phyloP scores from a whole-genome alignment of 2,888 invertebrate species.

The Microdon myrmicae region DNA sequence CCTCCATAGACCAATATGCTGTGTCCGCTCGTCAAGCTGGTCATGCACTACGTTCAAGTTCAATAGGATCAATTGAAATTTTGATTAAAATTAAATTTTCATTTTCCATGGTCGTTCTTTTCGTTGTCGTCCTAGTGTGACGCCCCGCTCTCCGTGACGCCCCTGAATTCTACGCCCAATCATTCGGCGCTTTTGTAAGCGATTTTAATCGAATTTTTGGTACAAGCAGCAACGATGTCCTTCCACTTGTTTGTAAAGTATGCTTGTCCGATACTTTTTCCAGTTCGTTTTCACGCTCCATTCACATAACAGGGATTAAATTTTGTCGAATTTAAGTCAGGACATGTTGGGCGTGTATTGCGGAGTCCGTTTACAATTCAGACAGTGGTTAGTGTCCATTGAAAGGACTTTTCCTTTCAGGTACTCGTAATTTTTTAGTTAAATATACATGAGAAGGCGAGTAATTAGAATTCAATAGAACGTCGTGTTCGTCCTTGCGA shows the following conservation, averaged over 20 bases:
- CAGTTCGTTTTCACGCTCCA: neutral
- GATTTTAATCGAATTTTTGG: conserved; percentile 50
- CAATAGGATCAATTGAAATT: conserved; percentile 53
- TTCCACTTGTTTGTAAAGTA: conserved; percentile 30
- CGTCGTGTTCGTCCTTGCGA: conserved; percentile 22
- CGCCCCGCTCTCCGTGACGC: neutral
- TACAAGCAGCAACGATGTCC: conserved; percentile 44
- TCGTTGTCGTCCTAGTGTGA: neutral
- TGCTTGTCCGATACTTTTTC: conserved; percentile 5
- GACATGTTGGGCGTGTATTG: neutral
- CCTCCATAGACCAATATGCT: neutral
- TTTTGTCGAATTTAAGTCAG: conserved; percentile 28
- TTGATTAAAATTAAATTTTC: conserved; percentile 53
- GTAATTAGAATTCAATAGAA: conserved; percentile 40
- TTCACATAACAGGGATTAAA: conserved; percentile 34
- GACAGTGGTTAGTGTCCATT: neutral
- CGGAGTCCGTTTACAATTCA: neutral
- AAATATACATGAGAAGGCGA: neutral
- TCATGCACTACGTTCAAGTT: conserved; percentile 34
- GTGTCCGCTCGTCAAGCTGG: conserved; percentile 3
- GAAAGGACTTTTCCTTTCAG: conserved; percentile 28
- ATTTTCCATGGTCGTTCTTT: conserved; percentile 42
- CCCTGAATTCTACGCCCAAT: conserved; percentile 4
- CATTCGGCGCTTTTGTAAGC: conserved; percentile 33
- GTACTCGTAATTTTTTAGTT: too few relatives aligned